Evolutionary conservation across 2,888 invertebrate genomes (phyloP), one percentile per base, ranked within the genome.

Genomic region (Pachymerium ferrugineum): DNA sequence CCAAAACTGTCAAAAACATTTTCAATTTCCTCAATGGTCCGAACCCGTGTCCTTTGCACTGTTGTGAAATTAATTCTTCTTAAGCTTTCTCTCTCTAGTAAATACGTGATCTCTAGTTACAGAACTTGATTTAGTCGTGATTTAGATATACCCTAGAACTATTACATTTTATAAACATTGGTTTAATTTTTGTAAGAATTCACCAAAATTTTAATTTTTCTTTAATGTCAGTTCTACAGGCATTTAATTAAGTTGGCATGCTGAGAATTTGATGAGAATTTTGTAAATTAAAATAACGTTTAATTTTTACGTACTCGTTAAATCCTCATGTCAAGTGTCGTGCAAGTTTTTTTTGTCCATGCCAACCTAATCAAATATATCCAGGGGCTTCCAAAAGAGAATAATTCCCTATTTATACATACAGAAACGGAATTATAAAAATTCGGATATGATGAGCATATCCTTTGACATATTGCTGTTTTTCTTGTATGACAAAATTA

Each of bases 321-420:
- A 54, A 12, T 54, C 54, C 28, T 54, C 28, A 25, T 54, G 54
- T 54, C 54, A 54, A n/a, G n/a, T n/a, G n/a, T n/a, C n/a, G 25
- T 54, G 54, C 10, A 25, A 22, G 25, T 25, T 8, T 54, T 54
- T 54, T 25, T 8, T 6, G 22, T 8, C 22, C 54, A 54, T 54
- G 54, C 54, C 54, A 54, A 54, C 54, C 54, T 54, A 54, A 54
- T 54, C 25, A 54, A 54, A 54, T 54, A 54, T 54, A 54, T 54
- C 54, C 54, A 54, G 28, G 54, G 54, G 54, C 54, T 54, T 54
- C 54, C 54, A 54, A 54, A 25, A 54, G 3, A 54, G 28, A 54
- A 2, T 25, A 54, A 54, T 47, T 47, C 54, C 54, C 54, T 54
- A 54, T 54, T 54, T 54, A 54, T 54, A 54, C 54, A 54, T 54